Conservation (phyloP, 1,140 invertebrate genomes). For the Zophobas atratus region DNA sequence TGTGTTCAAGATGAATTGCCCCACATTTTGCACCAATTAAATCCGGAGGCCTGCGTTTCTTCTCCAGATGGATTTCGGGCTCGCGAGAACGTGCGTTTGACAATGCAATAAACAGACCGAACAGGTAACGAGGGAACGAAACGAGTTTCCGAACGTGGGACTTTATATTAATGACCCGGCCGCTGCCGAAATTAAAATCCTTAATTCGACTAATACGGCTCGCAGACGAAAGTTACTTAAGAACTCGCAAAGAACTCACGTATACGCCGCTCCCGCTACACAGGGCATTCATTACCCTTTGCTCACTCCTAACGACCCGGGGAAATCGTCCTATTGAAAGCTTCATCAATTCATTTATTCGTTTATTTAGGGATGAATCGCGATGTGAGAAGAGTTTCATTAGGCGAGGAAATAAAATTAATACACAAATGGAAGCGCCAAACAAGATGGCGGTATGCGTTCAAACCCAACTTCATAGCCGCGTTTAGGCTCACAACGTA, state of each 20-base stretch:
- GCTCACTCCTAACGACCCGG: neutral
- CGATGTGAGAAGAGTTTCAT: neutral
- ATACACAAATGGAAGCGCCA: neutral
- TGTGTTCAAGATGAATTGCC: constrained; percentile 46
- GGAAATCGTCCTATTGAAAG: too few species aligned
- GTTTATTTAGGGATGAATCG: too few species aligned
- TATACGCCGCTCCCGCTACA: neutral
- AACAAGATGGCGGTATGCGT: too few species aligned
- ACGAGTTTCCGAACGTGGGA: constrained; percentile 28
- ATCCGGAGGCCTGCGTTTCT: constrained; percentile 25
- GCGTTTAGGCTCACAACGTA: too few species aligned
- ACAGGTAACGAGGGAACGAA: constrained; percentile 6
- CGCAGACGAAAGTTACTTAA: constrained; percentile 14
- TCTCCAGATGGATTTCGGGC: neutral
- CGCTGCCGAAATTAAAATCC: constrained; percentile 30
- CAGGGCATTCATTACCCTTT: constrained; percentile 21
- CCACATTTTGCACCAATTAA: constrained; percentile 39
- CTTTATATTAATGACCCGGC: constrained; percentile 19
- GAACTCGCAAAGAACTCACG: constrained; percentile 37
- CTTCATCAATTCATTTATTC: too few species aligned
- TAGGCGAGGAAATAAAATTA: constrained; percentile 1
- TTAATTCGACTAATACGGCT: constrained; percentile 21
- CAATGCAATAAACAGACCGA: constrained; percentile 22
- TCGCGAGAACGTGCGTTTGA: constrained; percentile 13
- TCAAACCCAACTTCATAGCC: too few species aligned